Evolutionary conservation across 2,888 invertebrate species (phyloP).

Genomic region (Ophion costatus): DNA sequence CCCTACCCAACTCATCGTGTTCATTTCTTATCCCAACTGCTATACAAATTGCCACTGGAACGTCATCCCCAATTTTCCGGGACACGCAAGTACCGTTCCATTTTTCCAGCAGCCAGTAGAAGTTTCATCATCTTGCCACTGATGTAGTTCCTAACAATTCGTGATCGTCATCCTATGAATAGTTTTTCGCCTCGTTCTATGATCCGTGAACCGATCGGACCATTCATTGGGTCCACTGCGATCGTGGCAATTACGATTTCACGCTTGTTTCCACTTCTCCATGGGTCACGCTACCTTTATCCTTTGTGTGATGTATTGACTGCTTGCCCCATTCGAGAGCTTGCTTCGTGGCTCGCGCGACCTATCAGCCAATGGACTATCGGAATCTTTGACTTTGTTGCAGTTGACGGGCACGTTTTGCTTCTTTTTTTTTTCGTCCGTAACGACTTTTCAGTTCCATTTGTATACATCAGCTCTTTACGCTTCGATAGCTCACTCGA

Average conservation of each 20-base stretch:
- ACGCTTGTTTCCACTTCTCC: constrained; percentile 36
- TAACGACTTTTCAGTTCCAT: constrained; percentile 50
- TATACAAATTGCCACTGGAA: too few relatives aligned
- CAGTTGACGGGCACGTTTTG: constrained; percentile 35
- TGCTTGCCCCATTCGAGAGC: constrained; percentile 31
- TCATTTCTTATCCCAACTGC: too few relatives aligned
- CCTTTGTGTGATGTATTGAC: constrained; percentile 34
- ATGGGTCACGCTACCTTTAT: constrained; percentile 30
- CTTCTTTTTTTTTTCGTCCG: constrained; percentile 14
- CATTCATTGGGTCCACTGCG: neutral
- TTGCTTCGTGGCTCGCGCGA: constrained; percentile 15
- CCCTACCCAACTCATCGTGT: too few relatives aligned
- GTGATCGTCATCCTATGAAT: neutral
- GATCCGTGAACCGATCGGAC: neutral
- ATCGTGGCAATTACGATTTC: constrained; percentile 38
- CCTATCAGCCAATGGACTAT: constrained; percentile 13
- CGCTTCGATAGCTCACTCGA: constrained; percentile 54
- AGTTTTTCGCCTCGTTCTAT: neutral
- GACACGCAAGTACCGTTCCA: neutral
- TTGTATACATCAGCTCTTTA: constrained; percentile 46
- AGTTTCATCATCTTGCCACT: neutral
- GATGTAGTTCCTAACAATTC: neutral
- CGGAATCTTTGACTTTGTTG: constrained; percentile 37
- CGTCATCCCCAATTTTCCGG: too few relatives aligned
- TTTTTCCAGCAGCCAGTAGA: neutral